Percentiles rank a stretch among this genome's conserved stretches.
These are phyloP conservation scores for Fratercula arctica DNA, from an alignment of 2,797 vertebrate species.

Conservation along the genomic window DNA sequence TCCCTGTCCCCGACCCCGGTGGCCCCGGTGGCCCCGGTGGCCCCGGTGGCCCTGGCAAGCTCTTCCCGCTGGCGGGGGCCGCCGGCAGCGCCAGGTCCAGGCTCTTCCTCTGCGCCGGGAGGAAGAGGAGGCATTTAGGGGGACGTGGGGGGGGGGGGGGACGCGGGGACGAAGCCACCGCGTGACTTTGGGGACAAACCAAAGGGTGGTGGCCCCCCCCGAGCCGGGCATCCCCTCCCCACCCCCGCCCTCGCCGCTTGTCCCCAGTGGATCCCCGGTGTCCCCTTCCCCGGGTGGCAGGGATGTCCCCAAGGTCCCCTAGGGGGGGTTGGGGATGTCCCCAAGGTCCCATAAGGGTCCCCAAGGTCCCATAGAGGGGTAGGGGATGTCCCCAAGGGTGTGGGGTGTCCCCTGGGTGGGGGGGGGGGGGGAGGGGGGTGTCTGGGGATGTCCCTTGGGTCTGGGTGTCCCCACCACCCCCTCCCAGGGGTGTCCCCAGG, in stretches of 20 bases:
- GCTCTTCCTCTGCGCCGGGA: conserved; percentile 91
- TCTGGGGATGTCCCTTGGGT: background rate
- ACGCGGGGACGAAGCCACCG: background rate
- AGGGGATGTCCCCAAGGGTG: background rate
- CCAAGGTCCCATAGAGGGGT: background rate
- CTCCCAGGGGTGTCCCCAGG: background rate
- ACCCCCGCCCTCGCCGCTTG: background rate
- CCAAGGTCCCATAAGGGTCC: background rate
- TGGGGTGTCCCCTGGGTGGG: too few relatives aligned
- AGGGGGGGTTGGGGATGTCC: background rate
- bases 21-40: background rate
- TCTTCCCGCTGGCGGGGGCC: conserved; percentile 95
- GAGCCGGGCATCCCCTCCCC: background rate
- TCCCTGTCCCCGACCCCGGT: background rate
- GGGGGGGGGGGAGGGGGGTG: too few relatives aligned
- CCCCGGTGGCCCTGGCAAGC: conserved; percentile 73
- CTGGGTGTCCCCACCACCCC: background rate
- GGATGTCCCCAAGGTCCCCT: background rate
- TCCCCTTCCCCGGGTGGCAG: background rate
- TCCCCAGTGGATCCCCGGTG: background rate
- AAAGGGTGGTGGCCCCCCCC: background rate
- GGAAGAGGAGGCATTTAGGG: conserved; percentile 32
- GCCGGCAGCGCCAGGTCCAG: conserved; percentile 89
- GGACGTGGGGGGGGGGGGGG: background rate
- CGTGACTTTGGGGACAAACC: background rate